phyloP scores from a whole-genome alignment of 1,140 invertebrate species.

The Choristoneura fumiferana region DNA sequence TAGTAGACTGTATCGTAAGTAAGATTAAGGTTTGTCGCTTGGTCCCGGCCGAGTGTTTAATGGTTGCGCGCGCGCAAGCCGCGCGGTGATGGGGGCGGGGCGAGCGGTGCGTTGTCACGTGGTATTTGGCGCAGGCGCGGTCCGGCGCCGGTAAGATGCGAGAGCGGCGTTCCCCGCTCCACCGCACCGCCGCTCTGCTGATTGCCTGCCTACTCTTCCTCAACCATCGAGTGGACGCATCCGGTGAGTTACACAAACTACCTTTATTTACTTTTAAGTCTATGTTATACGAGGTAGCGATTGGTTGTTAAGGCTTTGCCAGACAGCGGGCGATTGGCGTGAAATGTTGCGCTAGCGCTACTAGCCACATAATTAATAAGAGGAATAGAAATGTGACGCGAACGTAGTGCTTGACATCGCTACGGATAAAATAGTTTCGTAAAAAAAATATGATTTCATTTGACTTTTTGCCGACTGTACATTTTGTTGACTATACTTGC shows the following conservation, averaged over 20 bases:
- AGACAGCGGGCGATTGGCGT: too few relatives aligned
- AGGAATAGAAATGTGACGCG: too few relatives aligned
- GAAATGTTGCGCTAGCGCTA: too few relatives aligned
- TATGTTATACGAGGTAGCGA: conserved; percentile 37
- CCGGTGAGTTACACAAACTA: conserved; percentile 50
- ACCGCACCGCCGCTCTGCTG: conserved; percentile 63
- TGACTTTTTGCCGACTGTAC: too few relatives aligned
- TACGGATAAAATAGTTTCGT: too few relatives aligned
- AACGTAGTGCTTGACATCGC: too few relatives aligned
- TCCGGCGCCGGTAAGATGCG: conserved; percentile 73
- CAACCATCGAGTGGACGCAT: conserved; percentile 60
- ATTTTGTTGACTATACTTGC: too few relatives aligned
- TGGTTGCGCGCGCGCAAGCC: conserved; percentile 37
- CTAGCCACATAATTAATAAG: too few relatives aligned
- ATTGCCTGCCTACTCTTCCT: conserved; percentile 66
- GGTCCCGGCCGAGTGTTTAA: too few relatives aligned
- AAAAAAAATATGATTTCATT: too few relatives aligned
- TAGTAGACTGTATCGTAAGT: conserved; percentile 49
- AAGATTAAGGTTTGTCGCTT: conserved; percentile 31
- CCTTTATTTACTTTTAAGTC: conserved; percentile 22
- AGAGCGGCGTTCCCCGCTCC: conserved; percentile 64
- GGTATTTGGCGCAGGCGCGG: conserved; percentile 69
- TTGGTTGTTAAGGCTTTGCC: background rate
- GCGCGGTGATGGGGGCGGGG: conserved; percentile 55
- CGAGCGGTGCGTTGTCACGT: conserved; percentile 53